These are phyloP conservation scores for Drosophila varians DNA, from an alignment of 1,140 invertebrate genomes.

Conservation along the genomic window DNA sequence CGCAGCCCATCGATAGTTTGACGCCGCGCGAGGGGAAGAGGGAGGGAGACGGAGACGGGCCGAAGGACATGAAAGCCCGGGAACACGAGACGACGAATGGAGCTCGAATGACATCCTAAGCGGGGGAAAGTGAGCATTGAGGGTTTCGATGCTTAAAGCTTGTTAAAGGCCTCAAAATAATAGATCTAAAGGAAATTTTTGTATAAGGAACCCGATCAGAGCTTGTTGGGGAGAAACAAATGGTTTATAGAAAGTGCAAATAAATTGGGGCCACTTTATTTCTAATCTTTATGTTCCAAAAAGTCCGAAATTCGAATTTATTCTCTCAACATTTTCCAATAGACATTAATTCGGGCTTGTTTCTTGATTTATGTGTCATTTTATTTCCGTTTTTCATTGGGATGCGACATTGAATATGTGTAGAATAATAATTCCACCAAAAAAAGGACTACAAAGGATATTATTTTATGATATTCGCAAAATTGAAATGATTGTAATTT, in stretches of 20 bases:
- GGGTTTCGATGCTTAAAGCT: slow-evolving; percentile 23
- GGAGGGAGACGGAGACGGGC: neutral
- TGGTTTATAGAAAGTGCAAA: neutral
- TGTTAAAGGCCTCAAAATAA: slow-evolving; percentile 14
- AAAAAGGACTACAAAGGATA: neutral
- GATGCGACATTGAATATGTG: neutral
- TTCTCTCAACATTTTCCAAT: neutral
- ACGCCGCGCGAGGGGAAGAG: neutral
- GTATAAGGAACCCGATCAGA: too few relatives aligned
- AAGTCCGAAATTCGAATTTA: neutral
- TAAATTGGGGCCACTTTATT: neutral
- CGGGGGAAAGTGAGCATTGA: neutral
- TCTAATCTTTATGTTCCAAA: neutral
- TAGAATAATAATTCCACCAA: neutral
- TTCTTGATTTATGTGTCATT: neutral
- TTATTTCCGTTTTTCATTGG: too few relatives aligned
- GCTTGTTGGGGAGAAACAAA: neutral
- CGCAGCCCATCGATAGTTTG: slow-evolving; percentile 48
- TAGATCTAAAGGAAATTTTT: neutral
- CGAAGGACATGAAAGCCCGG: slow-evolving; percentile 9
- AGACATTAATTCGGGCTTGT: neutral
- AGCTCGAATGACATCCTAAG: slow-evolving; percentile 17
- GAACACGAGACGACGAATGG: slow-evolving; percentile 20
- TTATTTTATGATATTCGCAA: neutral
- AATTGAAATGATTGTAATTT: neutral